Evolutionary conservation across 2,888 invertebrate species (phyloP), one percentile per base, ranked within the genome.

Genomic region (Tortricodes alternella): DNA sequence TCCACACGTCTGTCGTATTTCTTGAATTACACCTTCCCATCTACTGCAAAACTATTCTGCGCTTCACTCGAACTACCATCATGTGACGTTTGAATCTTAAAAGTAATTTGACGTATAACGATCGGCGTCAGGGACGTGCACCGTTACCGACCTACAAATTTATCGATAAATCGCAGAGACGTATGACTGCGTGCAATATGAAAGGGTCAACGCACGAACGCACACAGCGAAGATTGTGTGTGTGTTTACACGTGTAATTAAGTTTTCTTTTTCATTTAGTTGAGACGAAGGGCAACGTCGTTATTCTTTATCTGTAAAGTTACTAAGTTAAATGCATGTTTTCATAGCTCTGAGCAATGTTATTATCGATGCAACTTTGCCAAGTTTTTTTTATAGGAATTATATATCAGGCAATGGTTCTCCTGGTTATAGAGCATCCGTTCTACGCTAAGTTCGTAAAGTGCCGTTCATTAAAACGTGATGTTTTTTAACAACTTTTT

Each of bases 111-210:
- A 53, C 53, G 35, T 52, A 35, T 43, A 34, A 52, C 24, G 19
- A 46, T 21, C 41, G 35, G 27, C 16, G 29, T 44, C 34, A 52
- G 57, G 49, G 46, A 51, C 18, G 50, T 51, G 18, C 23, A 46
- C 57, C 57, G 51, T 57, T 57, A 57, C 41, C 51, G 51, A 57
- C 51, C 51, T 39, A 57, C 57, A 57, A 46, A 38, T 44, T 58
- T 68, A 69, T 73, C 69, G 71, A 73, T 66, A 70, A 65, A 64
- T 70, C 65, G 68, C 64, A 35, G 48, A 39, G 63, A 58, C 46
- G 77, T 64, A 69, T 48, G 69, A 46, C 70, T 67, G 64, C 67
- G 84, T 86, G 88, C 86, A 83, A 88, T 88, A 88, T 83, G 85
- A 55, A 35, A 69, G 70, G 87, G 78, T 79, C 84, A 75, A 75